A percentile compares a stretch with the other conserved stretches of the same genome.
Evolutionary conservation across 1,140 invertebrate genomes (phyloP).

Genomic region (Bombus cullumanus): DNA sequence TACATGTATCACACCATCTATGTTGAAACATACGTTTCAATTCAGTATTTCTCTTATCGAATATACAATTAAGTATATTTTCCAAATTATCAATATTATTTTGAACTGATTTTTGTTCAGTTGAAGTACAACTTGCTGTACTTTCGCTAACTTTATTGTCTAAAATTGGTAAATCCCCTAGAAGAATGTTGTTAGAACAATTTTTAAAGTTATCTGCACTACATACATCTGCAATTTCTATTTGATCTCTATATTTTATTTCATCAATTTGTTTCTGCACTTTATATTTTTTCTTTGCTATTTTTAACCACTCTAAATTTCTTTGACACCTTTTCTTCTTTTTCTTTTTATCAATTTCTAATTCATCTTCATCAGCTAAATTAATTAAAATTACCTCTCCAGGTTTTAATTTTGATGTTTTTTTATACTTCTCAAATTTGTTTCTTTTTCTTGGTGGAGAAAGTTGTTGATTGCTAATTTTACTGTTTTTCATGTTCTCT

Average conservation of each 20-base stretch:
- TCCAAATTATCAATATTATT: conserved; percentile 39
- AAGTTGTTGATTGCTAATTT: conserved; percentile 20
- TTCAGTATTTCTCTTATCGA: conserved; percentile 36
- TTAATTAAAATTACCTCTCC: conserved; percentile 71
- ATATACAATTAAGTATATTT: conserved; percentile 16
- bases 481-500: conserved; percentile 13
- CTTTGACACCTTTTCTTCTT: conserved; percentile 52
- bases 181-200: neutral
- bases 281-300: conserved; percentile 50
- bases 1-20: conserved; percentile 38
- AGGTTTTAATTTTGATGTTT: conserved; percentile 55
- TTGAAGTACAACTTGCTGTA: conserved; percentile 34
- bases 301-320: conserved; percentile 65
- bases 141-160: conserved; percentile 58
- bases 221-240: conserved; percentile 67
- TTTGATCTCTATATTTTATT: conserved; percentile 47
- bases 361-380: conserved; percentile 71
- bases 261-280: conserved; percentile 50
- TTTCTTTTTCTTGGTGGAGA: conserved; percentile 6
- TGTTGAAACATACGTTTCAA: conserved; percentile 37
- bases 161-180: conserved; percentile 39
- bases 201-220: conserved; percentile 64
- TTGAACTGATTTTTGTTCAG: conserved; percentile 26
- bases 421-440: conserved; percentile 48
- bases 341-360: conserved; percentile 45